A percentile compares a stretch with the other conserved stretches of the same genome.
Conservation (phyloP, 2,888 invertebrate species). For the Tethea ocularis region DNA sequence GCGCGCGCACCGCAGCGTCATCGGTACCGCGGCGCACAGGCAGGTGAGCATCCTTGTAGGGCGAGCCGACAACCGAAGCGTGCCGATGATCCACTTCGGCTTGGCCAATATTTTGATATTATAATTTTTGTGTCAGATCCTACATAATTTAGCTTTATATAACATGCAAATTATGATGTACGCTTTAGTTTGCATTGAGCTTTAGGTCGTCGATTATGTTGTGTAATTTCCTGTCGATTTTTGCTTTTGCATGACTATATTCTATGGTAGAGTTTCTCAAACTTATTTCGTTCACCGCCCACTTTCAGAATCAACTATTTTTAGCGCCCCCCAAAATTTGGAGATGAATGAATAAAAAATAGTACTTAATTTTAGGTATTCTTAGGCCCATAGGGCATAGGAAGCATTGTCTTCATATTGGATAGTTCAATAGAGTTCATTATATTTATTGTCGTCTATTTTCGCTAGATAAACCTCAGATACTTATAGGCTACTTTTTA, state of each 20-base stretch:
- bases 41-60: constrained; percentile 57
- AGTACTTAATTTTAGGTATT: too few species aligned
- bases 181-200: not conserved
- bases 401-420: too few species aligned
- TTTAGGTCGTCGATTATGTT: not conserved
- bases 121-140: not conserved
- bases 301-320: too few species aligned
- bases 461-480: too few species aligned
- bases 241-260: not conserved
- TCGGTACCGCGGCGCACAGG: constrained; percentile 29
- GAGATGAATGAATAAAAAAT: too few species aligned
- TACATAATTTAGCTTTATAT: not conserved
- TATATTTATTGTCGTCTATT: too few species aligned
- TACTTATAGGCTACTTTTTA: too few species aligned
- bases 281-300: too few species aligned
- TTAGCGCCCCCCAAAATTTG: too few species aligned
- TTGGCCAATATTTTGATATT: not conserved
- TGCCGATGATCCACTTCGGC: constrained; percentile 3
- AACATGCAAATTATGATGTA: not conserved
- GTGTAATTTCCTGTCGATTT: not conserved
- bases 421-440: too few species aligned
- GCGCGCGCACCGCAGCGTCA: constrained; percentile 27
- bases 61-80: constrained; percentile 30
- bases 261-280: too few species aligned
- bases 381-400: too few species aligned